Base-by-base conservation (phyloP, 2,797 vertebrate species). In the Schizopygopsis pylzovi region DNA sequence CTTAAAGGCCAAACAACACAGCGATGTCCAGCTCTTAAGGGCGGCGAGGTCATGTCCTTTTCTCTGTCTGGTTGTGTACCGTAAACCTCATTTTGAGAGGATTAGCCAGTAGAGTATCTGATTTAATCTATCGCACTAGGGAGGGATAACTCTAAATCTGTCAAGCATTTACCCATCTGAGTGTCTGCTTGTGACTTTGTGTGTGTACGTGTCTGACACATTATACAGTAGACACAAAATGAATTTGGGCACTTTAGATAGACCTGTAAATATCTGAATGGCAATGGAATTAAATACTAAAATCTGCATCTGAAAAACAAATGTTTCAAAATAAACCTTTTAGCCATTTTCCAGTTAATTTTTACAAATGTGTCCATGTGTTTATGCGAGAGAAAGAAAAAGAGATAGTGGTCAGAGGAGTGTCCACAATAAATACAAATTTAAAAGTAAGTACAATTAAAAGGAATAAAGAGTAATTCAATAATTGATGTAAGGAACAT, bases 61-160 rank as follows among this genome's bases (percentile, higher is more conserved):
- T 70, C 43, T 15, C 81, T 90, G 92, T 93, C 93, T 94, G 89
- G 87, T 25, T 86, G 67, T 79, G 68, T 45, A 87, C 88, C 78
- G 87, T 93, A 93, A 95, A 65, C 91, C 90, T 83, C 89, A 89
- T 81, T 91, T 86, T 86, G 85, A 87, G 91, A 88, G 93, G 93
- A 95, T 95, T 95, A 94, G 85, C 83, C 91, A 78, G 54, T 90
- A 88, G 87, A 91, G 89, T 91, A 88, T 92, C 91, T 93, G 91
- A 92, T 93, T 94, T 94, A 95, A 95, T 95, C 94, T 90, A 87
- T 85, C 54, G 80, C 91, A 79, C 85, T 87, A 82, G 83, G 79
- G 85, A 87, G 87, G 88, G 83, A 89, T 90, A 88, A 92, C 89
- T 88, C 88, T 87, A 85, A 86, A 87, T 85, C 85, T 82, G 90